Evolutionary conservation across 2,797 vertebrate genomes (phyloP), one percentile per base, ranked within the genome.

Genomic region (Megaceryle alcyon): DNA sequence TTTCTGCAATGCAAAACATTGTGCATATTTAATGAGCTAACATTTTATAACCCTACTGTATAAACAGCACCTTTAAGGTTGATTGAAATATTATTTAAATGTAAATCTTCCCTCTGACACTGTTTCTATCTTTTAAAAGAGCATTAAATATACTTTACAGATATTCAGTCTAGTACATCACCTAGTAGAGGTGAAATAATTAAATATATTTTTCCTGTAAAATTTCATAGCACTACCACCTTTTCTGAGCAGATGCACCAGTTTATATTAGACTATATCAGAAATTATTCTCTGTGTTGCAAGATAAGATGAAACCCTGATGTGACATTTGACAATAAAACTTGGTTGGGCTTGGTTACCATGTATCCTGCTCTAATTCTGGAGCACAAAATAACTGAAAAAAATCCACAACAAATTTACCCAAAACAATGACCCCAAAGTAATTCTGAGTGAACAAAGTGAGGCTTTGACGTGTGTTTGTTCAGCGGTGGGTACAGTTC

Each of bases 11-110:
- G 92, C 76, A 97, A 97, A 95, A 94, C 54, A 94, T 39, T 71
- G 48, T 97, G 90, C 82, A 97, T 97, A 96, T 94, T 98, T 95
- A 97, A 97, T 91, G 25, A 89, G 90, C 61, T 92, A 96, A 94
- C 75, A 96, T 95, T 97, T 97, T 94, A 97, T 94, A 95, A 73
- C 11, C 14, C 95, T 57, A 63, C 59, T 95, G n/a, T 89, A 86
- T 96, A 98, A 97, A 96, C 86, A 93, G 82, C 73, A 95, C 91
- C 37, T 94, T 94, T 96, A 95, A 94, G 21, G 54, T 82, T 96
- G 91, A 92, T 65, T 97, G 92, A 94, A 95, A 93, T 70, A 92
- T 33, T 61, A 84, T 59, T 96, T 97, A 78, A 96, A 92, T 93
- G 84, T 94, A 97, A 94, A 95, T 92, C 56, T 59, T 19, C 9